Conservation (phyloP, 2,888 invertebrate species). For the Sesia apiformis region DNA sequence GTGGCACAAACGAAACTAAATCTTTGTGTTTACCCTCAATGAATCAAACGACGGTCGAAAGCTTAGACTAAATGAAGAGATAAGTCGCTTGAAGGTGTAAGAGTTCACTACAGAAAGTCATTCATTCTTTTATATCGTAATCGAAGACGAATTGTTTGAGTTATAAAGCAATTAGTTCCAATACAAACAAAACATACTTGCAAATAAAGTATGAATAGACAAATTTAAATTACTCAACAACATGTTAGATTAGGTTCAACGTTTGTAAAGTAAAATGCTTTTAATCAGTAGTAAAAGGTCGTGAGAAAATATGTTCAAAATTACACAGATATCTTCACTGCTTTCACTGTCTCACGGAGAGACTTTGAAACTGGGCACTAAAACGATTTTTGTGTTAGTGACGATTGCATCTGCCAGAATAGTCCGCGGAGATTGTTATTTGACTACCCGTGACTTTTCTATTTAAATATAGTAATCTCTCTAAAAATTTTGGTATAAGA, state of each 20-base stretch:
- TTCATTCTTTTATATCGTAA: background rate
- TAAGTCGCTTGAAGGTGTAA: slow-evolving; percentile 9
- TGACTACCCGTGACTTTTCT: background rate
- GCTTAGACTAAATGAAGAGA: slow-evolving; percentile 8
- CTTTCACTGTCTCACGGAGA: slow-evolving; percentile 56
- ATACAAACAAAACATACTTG: too few species aligned
- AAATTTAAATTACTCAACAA: too few species aligned
- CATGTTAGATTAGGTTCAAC: too few species aligned
- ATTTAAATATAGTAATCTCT: background rate
- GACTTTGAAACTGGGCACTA: slow-evolving; percentile 2
- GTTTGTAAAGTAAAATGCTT: background rate
- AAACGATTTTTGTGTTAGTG: background rate
- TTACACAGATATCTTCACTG: slow-evolving; percentile 14
- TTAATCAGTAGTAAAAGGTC: slow-evolving; percentile 33
- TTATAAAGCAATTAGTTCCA: too few species aligned
- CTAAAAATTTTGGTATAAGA: too few species aligned
- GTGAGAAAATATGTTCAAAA: slow-evolving; percentile 36
- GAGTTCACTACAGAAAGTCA: background rate
- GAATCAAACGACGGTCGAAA: slow-evolving; percentile 9
- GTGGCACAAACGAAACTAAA: slow-evolving; percentile 11
- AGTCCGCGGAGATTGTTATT: background rate
- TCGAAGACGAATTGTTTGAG: too few species aligned
- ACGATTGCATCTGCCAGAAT: background rate
- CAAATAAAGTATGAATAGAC: too few species aligned
- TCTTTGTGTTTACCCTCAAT: slow-evolving; percentile 13